Base-by-base conservation (phyloP, 1,140 invertebrate species). In the Frieseomelitta varia region DNA sequence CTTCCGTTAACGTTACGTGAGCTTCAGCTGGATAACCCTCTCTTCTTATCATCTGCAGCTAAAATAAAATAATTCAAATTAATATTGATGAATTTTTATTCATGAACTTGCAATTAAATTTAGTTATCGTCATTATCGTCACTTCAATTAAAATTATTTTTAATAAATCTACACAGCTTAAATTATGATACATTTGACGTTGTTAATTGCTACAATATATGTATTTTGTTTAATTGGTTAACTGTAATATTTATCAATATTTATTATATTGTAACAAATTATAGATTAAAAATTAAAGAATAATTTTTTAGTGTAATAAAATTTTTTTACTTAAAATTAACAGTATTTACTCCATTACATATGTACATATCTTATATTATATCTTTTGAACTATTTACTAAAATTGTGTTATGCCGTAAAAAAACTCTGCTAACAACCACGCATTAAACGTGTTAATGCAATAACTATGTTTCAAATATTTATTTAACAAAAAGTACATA, bases 11-110 rank as follows among this genome's bases (percentile, higher is more conserved):
- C 0, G 97, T 94, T 0, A 95, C 94, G 89, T 97, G 97, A 1
- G 95, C 95, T 93, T 98, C 97, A 0, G 96, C 95, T 0, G 94
- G 94, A 92, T 97, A 98, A 71, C 97, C 97, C 63, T 96, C 95
- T 73, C 93, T 90, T 67, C 94, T 95, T 86, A 97, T 96, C 58
- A 97, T 94, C 85, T 97, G 96, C 4, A 95, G 94, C 96, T 96
- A 77, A 69, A 91, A 90, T 24, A 78, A 63, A 71, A 53, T 63
- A 15, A 27, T 63, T 61, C 58, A 61, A n/a, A n/a, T 61, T 61
- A 61, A n/a, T 61, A 61, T n/a, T 12, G 24, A n/a, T 4, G 3
- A 61, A 63, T 63, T 14, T n/a, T 63, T 63, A 63, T 15, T 63
- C 58, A 61, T 10, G 24, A 61, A 63, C n/a, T 55, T 27, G 6